Percentiles rank a stretch among this genome's conserved stretches.
Evolutionary conservation across 2,888 invertebrate species (phyloP).

Genomic region (Plutella xylostella): DNA sequence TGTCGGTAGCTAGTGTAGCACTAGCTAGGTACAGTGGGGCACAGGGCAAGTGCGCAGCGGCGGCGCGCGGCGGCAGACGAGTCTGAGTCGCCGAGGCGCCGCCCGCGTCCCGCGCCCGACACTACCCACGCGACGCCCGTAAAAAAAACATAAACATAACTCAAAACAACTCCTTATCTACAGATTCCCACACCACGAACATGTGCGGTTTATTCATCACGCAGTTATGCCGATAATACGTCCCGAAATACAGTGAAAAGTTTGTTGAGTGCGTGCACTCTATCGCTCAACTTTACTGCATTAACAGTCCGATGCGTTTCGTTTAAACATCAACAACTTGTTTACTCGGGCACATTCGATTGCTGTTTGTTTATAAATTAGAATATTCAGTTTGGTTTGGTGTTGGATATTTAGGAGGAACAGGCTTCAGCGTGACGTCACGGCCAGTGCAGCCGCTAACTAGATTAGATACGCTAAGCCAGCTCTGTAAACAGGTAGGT

Average conservation of each 20-base stretch:
- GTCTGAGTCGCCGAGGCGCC: not conserved
- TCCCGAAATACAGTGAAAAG: not conserved
- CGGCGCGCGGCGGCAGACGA: not conserved
- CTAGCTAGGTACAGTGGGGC: not conserved
- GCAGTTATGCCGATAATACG: too few relatives aligned
- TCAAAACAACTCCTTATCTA: not conserved
- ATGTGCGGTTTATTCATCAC: not conserved
- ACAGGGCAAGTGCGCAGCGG: not conserved
- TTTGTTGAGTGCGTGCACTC: not conserved
- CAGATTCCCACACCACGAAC: not conserved
- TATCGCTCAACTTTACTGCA: constrained; percentile 3
- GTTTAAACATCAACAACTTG: constrained; percentile 21
- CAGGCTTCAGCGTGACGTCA: constrained; percentile 52
- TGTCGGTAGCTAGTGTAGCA: not conserved
- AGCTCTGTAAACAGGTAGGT: constrained; percentile 32
- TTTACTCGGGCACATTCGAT: constrained; percentile 14
- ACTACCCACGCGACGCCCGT: constrained; percentile 18
- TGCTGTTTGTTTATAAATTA: constrained; percentile 22
- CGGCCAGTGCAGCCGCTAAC: constrained; percentile 42
- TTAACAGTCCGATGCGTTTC: constrained; percentile 12
- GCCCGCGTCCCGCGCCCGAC: constrained; percentile 29
- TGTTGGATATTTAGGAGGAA: constrained; percentile 42
- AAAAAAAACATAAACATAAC: not conserved
- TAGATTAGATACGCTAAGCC: constrained; percentile 57
- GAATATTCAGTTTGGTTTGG: constrained; percentile 45